Evolutionary conservation across 2,888 invertebrate genomes (phyloP), one percentile per base, ranked within the genome.

Genomic region (Macrosiphum euphorbiae): DNA sequence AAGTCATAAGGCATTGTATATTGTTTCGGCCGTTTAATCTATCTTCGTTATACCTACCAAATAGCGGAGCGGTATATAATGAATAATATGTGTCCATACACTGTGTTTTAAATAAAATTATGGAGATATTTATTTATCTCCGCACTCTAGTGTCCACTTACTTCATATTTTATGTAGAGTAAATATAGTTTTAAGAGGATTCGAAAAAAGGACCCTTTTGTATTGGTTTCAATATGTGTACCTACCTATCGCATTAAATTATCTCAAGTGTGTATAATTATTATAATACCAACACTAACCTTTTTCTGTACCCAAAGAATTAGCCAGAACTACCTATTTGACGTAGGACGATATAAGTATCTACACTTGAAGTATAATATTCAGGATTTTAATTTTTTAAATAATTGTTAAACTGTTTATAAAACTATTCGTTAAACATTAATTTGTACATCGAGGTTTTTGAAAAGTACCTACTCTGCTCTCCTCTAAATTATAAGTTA

Each of bases 111-210:
- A 55, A 88, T 55, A 55, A 88, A 88, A 55, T 26, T 55, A 55
- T 58, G 88, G 88, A 88, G 55, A 35, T 88, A 55, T 88, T 88
- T 88, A 50, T 55, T 88, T 55, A 88, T 35, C 78, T 0, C 8
- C 20, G 78, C 35, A n/a, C n/a, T 67, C 16, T 67, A 35, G 67
- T 67, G n/a, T 78, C 35, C 78, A 35, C 35, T 35, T 35, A 78
- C 35, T 78, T 78, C 20, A 35, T 20, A 20, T 35, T 78, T 35
- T 35, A 78, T 35, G 8, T 20, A 20, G 7, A 35, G 0, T 78
- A 78, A 78, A 35, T 78, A 78, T 78, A 8, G 20, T 35, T 26
- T 35, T 78, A 78, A 78, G 35, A 78, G 35, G 35, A 78, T 78
- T 35, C 20, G 35, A 35, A 78, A 35, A 78, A 78, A 78, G 35